These are phyloP conservation scores for Mya arenaria DNA, from an alignment of 1,140 invertebrate genomes.

Conservation along the genomic window DNA sequence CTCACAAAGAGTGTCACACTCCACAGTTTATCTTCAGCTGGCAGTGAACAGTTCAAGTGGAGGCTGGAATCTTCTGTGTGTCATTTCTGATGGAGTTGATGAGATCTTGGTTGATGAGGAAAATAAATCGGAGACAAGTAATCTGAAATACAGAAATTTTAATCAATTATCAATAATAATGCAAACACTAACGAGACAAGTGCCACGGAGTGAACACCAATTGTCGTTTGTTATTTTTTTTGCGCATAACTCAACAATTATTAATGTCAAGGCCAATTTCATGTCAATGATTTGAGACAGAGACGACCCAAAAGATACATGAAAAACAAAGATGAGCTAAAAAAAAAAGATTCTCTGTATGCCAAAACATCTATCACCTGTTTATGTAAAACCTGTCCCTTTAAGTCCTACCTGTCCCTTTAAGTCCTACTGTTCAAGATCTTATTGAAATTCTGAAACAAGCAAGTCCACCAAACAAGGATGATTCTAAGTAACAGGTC, in stretches of 20 bases:
- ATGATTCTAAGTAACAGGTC: background rate
- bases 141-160: constrained; percentile 84
- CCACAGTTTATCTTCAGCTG: no score
- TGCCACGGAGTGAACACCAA: background rate
- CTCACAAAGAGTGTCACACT: no score
- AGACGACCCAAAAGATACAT: background rate
- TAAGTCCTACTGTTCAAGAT: background rate
- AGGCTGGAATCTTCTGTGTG: constrained; percentile 84
- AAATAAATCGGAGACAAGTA: constrained; percentile 94
- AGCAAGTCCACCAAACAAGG: background rate
- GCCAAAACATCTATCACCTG: no score
- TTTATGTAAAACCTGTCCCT: no score
- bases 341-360: no score
- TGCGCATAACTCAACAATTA: background rate
- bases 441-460: background rate
- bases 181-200: background rate
- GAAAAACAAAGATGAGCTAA: no score
- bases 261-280: background rate
- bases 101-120: constrained; percentile 95
- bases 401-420: background rate
- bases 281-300: background rate
- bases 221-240: background rate
- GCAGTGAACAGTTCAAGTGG: no score
- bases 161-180: background rate
- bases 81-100: constrained; percentile 92